These are phyloP conservation scores for Typhlichthys eigenmanni DNA, from an alignment of 2,797 vertebrate genomes.

Conservation along the genomic window DNA sequence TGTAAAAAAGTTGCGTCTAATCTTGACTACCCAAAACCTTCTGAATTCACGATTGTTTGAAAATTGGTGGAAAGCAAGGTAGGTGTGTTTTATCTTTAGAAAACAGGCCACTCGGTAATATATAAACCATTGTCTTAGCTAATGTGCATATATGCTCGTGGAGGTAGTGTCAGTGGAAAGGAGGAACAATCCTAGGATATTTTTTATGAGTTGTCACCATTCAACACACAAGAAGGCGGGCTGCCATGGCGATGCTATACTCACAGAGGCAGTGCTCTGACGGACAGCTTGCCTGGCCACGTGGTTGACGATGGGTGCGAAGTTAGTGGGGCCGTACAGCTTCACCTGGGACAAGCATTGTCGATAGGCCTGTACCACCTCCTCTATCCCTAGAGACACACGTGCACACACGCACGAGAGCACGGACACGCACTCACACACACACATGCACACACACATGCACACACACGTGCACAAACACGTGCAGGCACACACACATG, in stretches of 20 bases:
- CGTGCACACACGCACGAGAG: constrained; percentile 20
- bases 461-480: neutral
- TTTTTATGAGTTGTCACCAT: no score
- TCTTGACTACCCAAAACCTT: no score
- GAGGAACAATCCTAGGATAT: no score
- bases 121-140: no score
- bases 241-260: constrained; percentile 48
- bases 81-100: no score
- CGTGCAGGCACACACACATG: neutral
- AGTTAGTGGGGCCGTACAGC: constrained; percentile 96
- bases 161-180: no score
- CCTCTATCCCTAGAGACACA: constrained; percentile 84
- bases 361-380: constrained; percentile 88
- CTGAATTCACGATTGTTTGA: no score
- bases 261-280: constrained; percentile 89
- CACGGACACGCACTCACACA: neutral
- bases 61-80: no score
- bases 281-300: constrained; percentile 85
- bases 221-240: neutral
- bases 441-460: neutral
- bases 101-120: no score
- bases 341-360: constrained; percentile 89
- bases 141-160: no score
- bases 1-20: no score
- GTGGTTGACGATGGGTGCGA: constrained; percentile 95